Conservation (phyloP, 2,797 vertebrate species). For the Yasuhikotakia modesta region DNA sequence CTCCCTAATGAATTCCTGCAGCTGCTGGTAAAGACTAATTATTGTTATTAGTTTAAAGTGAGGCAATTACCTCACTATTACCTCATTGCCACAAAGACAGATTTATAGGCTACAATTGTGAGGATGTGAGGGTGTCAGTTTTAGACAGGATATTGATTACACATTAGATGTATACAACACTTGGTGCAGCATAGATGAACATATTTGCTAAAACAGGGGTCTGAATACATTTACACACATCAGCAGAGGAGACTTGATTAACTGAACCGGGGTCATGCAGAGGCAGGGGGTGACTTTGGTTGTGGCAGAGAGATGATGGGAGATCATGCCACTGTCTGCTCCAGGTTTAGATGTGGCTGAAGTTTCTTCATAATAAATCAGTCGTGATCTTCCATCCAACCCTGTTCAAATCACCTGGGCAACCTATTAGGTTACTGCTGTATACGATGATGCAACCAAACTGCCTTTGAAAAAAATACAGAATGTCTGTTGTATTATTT, state of each 20-base stretch:
- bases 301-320: slow-evolving; percentile 27
- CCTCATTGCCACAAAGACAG: slow-evolving; percentile 44
- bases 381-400: slow-evolving; percentile 33
- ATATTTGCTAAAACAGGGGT: slow-evolving; percentile 25
- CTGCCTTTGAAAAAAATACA: not conserved
- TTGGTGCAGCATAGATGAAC: slow-evolving; percentile 2
- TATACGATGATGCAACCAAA: not conserved
- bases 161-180: slow-evolving; percentile 25
- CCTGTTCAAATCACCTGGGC: slow-evolving; percentile 15
- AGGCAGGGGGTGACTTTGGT: slow-evolving; percentile 31
- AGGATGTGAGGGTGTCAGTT: slow-evolving; percentile 35
- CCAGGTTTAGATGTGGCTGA: slow-evolving; percentile 27
- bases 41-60: slow-evolving; percentile 47
- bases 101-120: slow-evolving; percentile 26
- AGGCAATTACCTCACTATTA: slow-evolving; percentile 55
- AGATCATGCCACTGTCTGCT: slow-evolving; percentile 39
- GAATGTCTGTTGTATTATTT: not conserved
- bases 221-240: slow-evolving; percentile 49
- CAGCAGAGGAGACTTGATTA: slow-evolving; percentile 14
- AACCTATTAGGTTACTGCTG: slow-evolving; percentile 1
- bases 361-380: slow-evolving; percentile 32
- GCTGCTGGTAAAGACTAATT: slow-evolving; percentile 42
- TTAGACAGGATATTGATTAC: slow-evolving; percentile 54
- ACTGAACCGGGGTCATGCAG: slow-evolving; percentile 24
- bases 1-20: slow-evolving; percentile 29